Evolutionary conservation across 2,113 vertebrate species (phyloP), one percentile per base, ranked within the genome.

Genomic region (Sphyrna mokarran): DNA sequence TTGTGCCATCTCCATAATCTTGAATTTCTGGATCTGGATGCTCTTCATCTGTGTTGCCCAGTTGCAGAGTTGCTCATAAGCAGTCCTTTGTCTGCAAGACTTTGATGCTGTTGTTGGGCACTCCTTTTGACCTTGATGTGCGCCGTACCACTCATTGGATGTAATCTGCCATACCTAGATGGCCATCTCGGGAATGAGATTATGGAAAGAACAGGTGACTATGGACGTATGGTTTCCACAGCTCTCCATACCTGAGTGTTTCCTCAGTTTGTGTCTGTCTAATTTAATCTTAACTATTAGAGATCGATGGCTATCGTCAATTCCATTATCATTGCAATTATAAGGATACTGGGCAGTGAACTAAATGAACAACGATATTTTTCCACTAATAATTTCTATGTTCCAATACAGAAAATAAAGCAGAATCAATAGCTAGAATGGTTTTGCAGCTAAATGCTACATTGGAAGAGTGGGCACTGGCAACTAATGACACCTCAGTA

Each of bases 31-130:
- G 61, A 93, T 23, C n/a, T 4, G 61, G 61, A 37, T 58, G 18
- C 61, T 93, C 89, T 37, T 66, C n/a, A 93, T 93, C 61, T 93
- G 61, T 93, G 89, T 58, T 93, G 54, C 16, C 89, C 61, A 66
- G 2, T n/a, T 37, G 20, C 89, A 90, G 26, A 58, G 26, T 89
- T 80, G 86, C 26, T 37, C n/a, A 18, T 93, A 93, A 37, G n/a
- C 89, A 93, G 20, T 22, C 61, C 61, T 93, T 93, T 66, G n/a
- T 93, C 89, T 66, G 11, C 61, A 22, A 93, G 48, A 90, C 87
- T 90, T 85, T 23, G 48, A 89, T 3, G n/a, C 61, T 66, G 6
- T 37, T 18, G 61, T 93, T 93, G 89, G n/a, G 13, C 33, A 93
- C 63, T 7, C 61, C n/a, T 26, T 66, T 93, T 93, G 16, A 68